Evolutionary conservation across 92 coral and sea anemone species (phyloP), one percentile per base, ranked within the genome.

Genomic region (Muricea muricata): DNA sequence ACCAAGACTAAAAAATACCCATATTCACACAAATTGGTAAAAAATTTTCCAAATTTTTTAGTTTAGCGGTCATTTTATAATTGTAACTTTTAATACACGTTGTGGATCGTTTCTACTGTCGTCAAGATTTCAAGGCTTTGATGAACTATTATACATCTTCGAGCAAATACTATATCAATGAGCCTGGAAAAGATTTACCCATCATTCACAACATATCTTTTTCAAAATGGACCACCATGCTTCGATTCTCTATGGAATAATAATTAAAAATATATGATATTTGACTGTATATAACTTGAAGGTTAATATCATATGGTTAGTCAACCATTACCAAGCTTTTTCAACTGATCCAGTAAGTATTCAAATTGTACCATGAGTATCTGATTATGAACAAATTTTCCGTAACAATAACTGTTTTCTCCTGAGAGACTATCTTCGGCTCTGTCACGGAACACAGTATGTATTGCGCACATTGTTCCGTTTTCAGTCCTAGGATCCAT

Each of bases 141-240:
- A n/a, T n/a, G n/a, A n/a, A n/a, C n/a, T n/a, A n/a, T n/a, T n/a
- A n/a, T n/a, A n/a, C n/a, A n/a, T n/a, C n/a, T n/a, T n/a, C n/a
- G n/a, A n/a, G n/a, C n/a, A n/a, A n/a, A n/a, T n/a, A n/a, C n/a
- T n/a, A n/a, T n/a, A n/a, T n/a, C n/a, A n/a, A n/a, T n/a, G n/a
- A n/a, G n/a, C 54, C 65, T 58, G 65, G 45, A 81, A 81, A 24
- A 81, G 60, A 56, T 57, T 81, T 23, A 81, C 66, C 85, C 85
- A 81, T 78, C 85, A 81, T 50, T 81, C 85, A 39, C 75, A 65
- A 15, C 85, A 47, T 24, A 45, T 30, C 42, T 61, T 71, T 52
- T 73, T 66, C 34, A 66, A 81, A 65, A 81, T 52, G 23, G 85
- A 81, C 85, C 85, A 81, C 85, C 85, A 81, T n/a, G 85, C 85